Conservation (phyloP, 2,797 vertebrate species). For the Enteromius paludinosus region DNA sequence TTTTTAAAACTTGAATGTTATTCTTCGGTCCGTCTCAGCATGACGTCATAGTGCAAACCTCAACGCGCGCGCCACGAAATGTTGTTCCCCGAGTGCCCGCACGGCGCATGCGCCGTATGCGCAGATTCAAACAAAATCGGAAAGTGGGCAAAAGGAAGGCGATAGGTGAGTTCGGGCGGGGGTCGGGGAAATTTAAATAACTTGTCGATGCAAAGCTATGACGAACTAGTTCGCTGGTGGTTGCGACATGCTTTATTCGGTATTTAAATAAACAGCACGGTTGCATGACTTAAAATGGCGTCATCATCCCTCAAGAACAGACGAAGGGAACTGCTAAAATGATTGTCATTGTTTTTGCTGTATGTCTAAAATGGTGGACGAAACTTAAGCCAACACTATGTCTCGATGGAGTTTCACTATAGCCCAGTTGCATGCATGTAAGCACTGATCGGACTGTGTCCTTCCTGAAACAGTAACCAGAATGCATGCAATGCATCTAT, state of each 20-base stretch:
- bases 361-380: conserved; percentile 67
- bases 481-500: background rate
- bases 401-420: background rate
- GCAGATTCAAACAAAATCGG: conserved; percentile 57
- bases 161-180: conserved; percentile 58
- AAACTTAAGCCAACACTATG: background rate
- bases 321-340: conserved; percentile 47
- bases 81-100: background rate
- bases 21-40: background rate
- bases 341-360: conserved; percentile 63
- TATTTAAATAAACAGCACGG: background rate
- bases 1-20: background rate
- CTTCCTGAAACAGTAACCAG: background rate
- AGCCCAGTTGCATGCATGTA: background rate
- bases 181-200: conserved; percentile 63
- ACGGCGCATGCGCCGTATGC: conserved; percentile 62
- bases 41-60: conserved; percentile 15
- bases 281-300: conserved; percentile 60
- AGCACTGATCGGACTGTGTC: background rate
- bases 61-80: background rate
- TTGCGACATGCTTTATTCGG: background rate
- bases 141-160: conserved; percentile 44
- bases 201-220: background rate
- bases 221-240: background rate
- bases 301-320: conserved; percentile 37